Percentiles rank a stretch among this genome's conserved stretches.
Conservation (phyloP, 2,888 invertebrate species). For the Heliconius hortense region DNA sequence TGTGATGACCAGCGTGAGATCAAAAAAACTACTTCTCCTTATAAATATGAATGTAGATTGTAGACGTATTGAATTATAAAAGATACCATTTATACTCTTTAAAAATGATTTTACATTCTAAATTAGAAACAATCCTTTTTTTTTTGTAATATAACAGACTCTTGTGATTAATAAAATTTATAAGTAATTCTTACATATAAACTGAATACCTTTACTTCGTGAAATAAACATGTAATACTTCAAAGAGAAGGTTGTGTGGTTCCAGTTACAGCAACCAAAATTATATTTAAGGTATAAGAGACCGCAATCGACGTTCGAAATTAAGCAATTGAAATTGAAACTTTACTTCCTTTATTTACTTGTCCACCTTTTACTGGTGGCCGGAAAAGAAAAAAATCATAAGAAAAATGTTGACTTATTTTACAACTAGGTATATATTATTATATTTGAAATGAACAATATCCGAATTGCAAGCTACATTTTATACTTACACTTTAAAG, state of each 20-base stretch:
- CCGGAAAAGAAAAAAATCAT: constrained; percentile 4
- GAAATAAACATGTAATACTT: no score
- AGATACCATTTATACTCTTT: not conserved
- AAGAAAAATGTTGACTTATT: not conserved
- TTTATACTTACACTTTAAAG: not conserved
- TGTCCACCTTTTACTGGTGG: constrained; percentile 9
- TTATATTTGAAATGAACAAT: no score
- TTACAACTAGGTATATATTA: no score
- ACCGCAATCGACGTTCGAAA: not conserved
- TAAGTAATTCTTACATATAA: no score
- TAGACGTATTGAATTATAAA: constrained; percentile 13
- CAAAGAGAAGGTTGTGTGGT: no score
- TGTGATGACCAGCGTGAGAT: constrained; percentile 14
- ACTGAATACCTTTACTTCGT: no score
- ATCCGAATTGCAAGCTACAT: no score
- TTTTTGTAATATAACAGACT: no score
- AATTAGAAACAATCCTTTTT: not conserved
- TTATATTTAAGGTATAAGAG: not conserved
- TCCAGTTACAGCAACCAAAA: not conserved
- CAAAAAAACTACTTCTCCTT: not conserved
- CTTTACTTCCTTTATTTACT: constrained; percentile 27
- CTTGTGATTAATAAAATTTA: no score
- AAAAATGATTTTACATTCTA: not conserved
- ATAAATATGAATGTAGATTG: not conserved
- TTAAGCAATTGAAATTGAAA: constrained; percentile 18